Percentiles rank a stretch among this genome's conserved stretches.
Evolutionary conservation across 1,140 invertebrate genomes (phyloP).

Genomic region (Holcopasites calliopsidis): DNA sequence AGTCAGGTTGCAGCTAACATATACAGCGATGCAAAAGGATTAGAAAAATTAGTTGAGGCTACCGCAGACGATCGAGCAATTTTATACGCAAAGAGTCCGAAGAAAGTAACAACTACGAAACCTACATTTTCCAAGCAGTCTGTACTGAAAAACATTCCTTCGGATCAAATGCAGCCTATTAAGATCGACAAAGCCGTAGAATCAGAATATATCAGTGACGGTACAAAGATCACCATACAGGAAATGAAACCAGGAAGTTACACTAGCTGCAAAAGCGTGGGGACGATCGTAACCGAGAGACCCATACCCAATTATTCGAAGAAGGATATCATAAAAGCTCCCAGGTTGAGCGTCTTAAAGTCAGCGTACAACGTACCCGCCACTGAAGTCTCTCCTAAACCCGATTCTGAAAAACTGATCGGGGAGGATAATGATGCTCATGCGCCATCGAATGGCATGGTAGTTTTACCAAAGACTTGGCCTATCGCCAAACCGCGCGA

Average conservation of each 20-base stretch:
- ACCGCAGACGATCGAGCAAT: background rate
- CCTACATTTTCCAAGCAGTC: background rate
- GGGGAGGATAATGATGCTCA: slow-evolving; percentile 43
- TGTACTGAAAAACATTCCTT: background rate
- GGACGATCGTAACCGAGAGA: slow-evolving; percentile 12
- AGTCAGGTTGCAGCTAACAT: background rate
- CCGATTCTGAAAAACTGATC: background rate
- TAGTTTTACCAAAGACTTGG: slow-evolving; percentile 46
- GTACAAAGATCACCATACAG: background rate
- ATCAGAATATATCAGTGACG: slow-evolving; percentile 15
- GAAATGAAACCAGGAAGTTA: slow-evolving; percentile 1
- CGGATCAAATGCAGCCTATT: background rate
- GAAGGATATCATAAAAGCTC: slow-evolving; percentile 64
- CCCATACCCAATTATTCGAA: slow-evolving; percentile 41
- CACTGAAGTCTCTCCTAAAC: slow-evolving; percentile 5
- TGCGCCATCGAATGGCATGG: slow-evolving; percentile 31
- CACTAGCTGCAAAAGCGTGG: slow-evolving; percentile 28
- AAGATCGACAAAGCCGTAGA: slow-evolving; percentile 26
- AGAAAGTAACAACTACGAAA: background rate
- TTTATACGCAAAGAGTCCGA: background rate
- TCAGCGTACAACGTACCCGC: slow-evolving; percentile 21
- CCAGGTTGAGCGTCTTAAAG: slow-evolving; percentile 62
- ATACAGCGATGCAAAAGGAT: background rate
- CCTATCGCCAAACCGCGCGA: slow-evolving; percentile 17
- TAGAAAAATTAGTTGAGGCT: background rate